Evolutionary conservation across 2,113 vertebrate species (phyloP).

Genomic region (Hystrix cristata): DNA sequence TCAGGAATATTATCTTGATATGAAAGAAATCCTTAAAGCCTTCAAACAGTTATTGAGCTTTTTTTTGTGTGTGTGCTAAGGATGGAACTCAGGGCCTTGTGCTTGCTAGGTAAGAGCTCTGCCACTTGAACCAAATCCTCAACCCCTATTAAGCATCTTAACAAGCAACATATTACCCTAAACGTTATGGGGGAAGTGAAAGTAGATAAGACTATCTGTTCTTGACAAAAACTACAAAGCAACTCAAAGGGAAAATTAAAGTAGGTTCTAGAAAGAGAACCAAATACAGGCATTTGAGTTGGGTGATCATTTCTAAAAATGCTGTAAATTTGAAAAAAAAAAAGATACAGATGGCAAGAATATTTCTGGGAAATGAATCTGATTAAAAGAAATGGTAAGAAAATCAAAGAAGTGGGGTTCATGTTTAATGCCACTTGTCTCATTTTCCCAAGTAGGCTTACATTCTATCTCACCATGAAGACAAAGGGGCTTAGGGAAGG

Average conservation of each 20-base stretch:
- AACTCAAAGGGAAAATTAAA: background rate
- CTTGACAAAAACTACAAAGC: background rate
- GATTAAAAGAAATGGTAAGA: background rate
- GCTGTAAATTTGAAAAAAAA: background rate
- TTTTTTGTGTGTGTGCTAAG: too few relatives aligned
- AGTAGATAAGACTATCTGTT: background rate
- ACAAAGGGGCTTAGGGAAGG: background rate
- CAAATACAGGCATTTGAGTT: background rate
- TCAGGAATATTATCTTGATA: background rate
- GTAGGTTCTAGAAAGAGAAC: background rate
- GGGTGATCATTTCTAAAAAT: background rate
- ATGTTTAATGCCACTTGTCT: background rate
- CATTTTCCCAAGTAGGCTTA: background rate
- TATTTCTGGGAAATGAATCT: conserved; percentile 22
- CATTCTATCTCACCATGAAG: background rate
- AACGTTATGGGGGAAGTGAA: background rate
- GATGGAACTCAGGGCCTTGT: too few relatives aligned
- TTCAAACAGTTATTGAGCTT: background rate
- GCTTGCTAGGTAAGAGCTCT: too few relatives aligned
- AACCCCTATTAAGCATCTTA: background rate
- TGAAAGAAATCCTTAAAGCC: background rate
- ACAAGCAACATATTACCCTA: background rate
- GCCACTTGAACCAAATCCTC: too few relatives aligned
- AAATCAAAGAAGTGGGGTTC: background rate
- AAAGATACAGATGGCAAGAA: background rate